phyloP scores from a whole-genome alignment of 2,113 vertebrate genomes.

The Grallaria varia region DNA sequence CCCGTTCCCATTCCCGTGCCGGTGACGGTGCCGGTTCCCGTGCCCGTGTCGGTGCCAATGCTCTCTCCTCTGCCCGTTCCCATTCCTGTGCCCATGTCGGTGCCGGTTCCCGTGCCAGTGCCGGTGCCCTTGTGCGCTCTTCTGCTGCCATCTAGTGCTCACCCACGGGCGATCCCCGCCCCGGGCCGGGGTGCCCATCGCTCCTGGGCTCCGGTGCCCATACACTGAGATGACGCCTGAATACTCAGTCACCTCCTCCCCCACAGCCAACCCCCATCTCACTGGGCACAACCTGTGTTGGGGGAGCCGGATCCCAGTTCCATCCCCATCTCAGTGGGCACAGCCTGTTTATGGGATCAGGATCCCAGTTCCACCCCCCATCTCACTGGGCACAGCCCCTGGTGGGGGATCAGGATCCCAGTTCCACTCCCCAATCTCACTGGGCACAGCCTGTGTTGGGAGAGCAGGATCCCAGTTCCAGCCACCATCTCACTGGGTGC shows the following conservation, averaged over 20 bases:
- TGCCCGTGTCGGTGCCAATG: not conserved
- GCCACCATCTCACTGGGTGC: too few species aligned
- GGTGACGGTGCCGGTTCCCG: not conserved
- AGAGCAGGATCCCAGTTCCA: not conserved
- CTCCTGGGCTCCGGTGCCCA: not conserved
- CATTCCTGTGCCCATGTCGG: not conserved
- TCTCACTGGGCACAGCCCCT: too few species aligned
- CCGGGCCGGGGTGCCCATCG: not conserved
- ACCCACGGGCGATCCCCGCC: not conserved
- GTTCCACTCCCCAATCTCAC: not conserved
- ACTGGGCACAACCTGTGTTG: not conserved
- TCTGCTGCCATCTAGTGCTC: constrained; percentile 52
- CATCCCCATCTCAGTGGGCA: too few species aligned
- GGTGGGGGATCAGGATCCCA: not conserved
- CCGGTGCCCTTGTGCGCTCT: not conserved
- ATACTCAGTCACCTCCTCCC: accelerated
- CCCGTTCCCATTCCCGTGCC: not conserved
- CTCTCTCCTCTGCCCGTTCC: not conserved
- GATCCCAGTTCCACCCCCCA: too few species aligned
- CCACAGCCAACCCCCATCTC: accelerated
- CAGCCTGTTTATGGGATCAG: too few species aligned
- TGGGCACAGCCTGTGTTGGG: not conserved
- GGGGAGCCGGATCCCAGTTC: not conserved
- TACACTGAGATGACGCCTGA: accelerated
- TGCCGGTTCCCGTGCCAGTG: not conserved